Percentiles rank a stretch among this genome's conserved stretches.
These are phyloP conservation scores for Archips crataeganus DNA, from an alignment of 2,888 invertebrate genomes.

Conservation along the genomic window DNA sequence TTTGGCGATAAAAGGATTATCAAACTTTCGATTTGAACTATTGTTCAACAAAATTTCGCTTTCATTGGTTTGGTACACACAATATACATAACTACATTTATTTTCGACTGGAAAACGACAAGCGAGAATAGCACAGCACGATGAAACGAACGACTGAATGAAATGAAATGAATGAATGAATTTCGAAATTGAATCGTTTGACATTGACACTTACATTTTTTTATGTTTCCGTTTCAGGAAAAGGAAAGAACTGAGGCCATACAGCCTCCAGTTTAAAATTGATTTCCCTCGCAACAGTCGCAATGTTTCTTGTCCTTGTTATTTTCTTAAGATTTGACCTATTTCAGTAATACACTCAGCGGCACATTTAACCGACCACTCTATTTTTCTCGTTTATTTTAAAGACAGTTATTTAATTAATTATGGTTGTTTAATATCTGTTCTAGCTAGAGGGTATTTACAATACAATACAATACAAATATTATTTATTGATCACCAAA, in stretches of 20 bases:
- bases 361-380: too few species aligned
- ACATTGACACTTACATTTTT: background rate
- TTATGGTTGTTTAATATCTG: too few species aligned
- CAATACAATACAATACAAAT: too few species aligned
- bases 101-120: slow-evolving; percentile 2
- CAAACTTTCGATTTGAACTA: slow-evolving; percentile 16
- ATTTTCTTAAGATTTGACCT: too few species aligned
- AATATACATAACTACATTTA: background rate
- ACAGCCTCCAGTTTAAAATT: background rate
- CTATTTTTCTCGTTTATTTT: too few species aligned
- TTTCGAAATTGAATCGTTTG: background rate
- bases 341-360: too few species aligned
- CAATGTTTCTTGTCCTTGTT: too few species aligned
- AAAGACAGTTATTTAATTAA: too few species aligned
- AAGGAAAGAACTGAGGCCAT: background rate
- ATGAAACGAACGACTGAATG: background rate
- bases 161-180: background rate
- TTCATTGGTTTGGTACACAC: slow-evolving; percentile 2
- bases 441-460: too few species aligned
- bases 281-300: too few species aligned
- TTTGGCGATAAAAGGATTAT: slow-evolving; percentile 32
- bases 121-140: background rate
- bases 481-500: too few species aligned
- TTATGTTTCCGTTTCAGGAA: background rate
- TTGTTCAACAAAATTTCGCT: slow-evolving; percentile 26